phyloP scores from a whole-genome alignment of 64 coral and sea anemone genomes.

The Porites australiensis region DNA sequence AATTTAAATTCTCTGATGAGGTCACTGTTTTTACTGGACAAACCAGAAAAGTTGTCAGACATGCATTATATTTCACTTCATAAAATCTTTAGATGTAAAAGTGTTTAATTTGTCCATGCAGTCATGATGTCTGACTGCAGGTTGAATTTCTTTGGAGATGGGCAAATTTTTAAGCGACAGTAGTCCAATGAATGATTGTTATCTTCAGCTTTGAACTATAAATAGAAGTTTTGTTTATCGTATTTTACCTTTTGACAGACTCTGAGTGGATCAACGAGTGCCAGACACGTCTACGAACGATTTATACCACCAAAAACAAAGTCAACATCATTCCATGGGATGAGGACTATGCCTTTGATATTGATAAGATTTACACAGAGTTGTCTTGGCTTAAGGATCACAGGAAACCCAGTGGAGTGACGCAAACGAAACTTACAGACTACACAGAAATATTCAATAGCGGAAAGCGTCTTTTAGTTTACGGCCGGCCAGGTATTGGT shows the following conservation, averaged over 20 bases:
- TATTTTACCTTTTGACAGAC: neutral
- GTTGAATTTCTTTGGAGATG: too few relatives aligned
- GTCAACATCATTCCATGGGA: neutral
- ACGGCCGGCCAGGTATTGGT: slow-evolving; percentile 8
- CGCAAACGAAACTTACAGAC: neutral
- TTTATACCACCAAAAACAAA: neutral
- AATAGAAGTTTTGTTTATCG: neutral
- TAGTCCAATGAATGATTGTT: too few relatives aligned
- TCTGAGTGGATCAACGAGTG: neutral
- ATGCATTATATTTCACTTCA: too few relatives aligned
- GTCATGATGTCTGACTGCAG: too few relatives aligned
- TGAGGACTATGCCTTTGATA: neutral
- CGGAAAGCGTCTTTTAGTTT: neutral
- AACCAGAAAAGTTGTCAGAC: too few relatives aligned
- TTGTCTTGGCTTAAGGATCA: neutral
- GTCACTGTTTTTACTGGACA: too few relatives aligned
- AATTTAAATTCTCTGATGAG: too few relatives aligned
- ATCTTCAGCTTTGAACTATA: too few relatives aligned
- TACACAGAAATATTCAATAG: slow-evolving; percentile 5
- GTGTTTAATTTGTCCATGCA: too few relatives aligned
- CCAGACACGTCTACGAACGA: neutral
- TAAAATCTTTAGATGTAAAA: too few relatives aligned
- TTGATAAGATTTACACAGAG: neutral
- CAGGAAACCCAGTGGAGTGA: neutral
- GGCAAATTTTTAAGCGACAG: too few relatives aligned